Evolutionary conservation across 2,888 invertebrate genomes (phyloP).

Genomic region (Andricus quercusramuli): DNA sequence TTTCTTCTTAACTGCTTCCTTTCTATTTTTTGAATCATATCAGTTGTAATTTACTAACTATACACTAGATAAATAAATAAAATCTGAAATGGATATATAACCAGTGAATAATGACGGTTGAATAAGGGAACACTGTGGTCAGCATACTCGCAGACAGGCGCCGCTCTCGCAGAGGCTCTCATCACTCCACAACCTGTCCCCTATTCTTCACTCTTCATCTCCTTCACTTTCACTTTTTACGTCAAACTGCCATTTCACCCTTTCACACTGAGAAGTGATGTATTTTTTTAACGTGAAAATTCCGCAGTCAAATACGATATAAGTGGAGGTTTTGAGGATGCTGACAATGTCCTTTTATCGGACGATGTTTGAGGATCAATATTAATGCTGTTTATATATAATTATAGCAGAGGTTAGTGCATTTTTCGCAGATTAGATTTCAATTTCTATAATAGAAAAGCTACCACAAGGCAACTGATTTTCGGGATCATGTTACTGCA

Average conservation of each 20-base stretch:
- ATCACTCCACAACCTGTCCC: constrained; percentile 52
- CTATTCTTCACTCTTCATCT: constrained; percentile 37
- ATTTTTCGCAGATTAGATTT: constrained; percentile 32
- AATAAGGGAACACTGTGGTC: constrained; percentile 69
- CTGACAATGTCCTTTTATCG: not conserved
- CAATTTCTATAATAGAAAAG: constrained; percentile 28
- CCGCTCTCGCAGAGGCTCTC: constrained; percentile 73
- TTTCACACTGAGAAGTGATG: not conserved
- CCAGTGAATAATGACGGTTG: constrained; percentile 66
- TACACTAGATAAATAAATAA: constrained; percentile 64
- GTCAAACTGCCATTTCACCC: constrained; percentile 25
- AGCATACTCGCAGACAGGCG: constrained; percentile 75
- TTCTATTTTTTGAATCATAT: constrained; percentile 12
- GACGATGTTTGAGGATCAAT: constrained; percentile 6
- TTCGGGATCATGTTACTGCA: constrained; percentile 17
- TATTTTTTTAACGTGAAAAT: not conserved
- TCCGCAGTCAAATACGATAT: not conserved
- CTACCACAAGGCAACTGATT: constrained; percentile 1
- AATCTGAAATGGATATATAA: constrained; percentile 67
- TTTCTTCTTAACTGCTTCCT: not conserved
- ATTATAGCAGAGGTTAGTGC: constrained; percentile 25
- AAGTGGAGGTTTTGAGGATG: not conserved
- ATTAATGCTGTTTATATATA: not conserved
- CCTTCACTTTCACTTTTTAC: constrained; percentile 52
- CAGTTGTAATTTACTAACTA: not conserved